phyloP scores from a whole-genome alignment of 2,113 vertebrate species.

The Tragelaphus strepsiceros region DNA sequence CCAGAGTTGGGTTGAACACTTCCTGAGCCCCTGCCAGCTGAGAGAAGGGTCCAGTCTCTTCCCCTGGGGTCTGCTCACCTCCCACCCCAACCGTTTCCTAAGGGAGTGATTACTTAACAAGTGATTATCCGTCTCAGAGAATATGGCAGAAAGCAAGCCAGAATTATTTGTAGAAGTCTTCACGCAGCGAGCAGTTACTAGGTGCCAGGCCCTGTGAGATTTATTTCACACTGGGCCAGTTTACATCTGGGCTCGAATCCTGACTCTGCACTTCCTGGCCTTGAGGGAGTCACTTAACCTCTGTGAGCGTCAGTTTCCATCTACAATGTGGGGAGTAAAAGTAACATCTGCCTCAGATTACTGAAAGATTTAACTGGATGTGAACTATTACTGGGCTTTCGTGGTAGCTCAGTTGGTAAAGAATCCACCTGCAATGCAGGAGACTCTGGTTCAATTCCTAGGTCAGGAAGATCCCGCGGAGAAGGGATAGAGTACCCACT shows the following conservation, averaged over 20 bases:
- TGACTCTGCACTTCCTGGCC: neutral
- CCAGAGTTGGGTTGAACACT: neutral
- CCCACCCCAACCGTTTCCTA: neutral
- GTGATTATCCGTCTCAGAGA: neutral
- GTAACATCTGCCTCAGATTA: neutral
- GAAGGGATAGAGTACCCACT: neutral
- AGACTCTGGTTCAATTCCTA: neutral
- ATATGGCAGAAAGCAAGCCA: neutral
- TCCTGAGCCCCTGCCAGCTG: neutral
- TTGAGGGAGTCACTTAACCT: neutral
- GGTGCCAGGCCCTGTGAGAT: neutral
- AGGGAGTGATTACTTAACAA: neutral
- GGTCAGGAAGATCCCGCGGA: neutral
- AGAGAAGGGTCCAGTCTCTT: neutral
- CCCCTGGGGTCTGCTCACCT: neutral
- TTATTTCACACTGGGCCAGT: neutral
- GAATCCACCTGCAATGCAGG: neutral
- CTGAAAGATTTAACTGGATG: neutral
- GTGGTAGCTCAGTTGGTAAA: neutral
- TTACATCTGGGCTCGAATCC: neutral
- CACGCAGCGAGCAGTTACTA: fast-evolving
- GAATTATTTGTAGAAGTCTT: neutral
- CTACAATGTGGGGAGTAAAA: neutral
- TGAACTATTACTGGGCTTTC: neutral
- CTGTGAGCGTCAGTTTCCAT: neutral